Evolutionary conservation across 1,140 invertebrate genomes (phyloP).

Genomic region (Acromyrmex echinatior): DNA sequence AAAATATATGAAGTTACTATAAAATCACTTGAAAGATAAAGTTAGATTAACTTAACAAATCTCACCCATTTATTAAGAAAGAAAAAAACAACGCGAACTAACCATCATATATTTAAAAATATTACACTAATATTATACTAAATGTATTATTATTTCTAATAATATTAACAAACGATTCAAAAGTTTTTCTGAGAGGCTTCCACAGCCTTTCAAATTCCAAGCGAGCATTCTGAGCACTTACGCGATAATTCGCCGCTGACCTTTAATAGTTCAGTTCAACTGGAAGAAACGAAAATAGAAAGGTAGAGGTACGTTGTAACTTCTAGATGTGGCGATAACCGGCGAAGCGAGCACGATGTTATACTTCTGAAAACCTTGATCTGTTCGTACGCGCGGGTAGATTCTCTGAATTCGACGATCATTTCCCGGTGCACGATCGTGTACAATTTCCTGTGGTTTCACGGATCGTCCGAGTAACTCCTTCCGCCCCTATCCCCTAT

Average conservation of each 20-base stretch:
- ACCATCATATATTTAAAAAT: neutral
- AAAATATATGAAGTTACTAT: too few relatives aligned
- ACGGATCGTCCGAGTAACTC: slow-evolving; percentile 59
- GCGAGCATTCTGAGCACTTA: neutral
- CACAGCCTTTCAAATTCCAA: neutral
- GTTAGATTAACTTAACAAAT: neutral
- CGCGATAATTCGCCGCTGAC: slow-evolving; percentile 39
- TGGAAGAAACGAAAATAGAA: slow-evolving; percentile 44
- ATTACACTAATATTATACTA: neutral
- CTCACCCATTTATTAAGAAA: neutral
- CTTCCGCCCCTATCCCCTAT: slow-evolving; percentile 52
- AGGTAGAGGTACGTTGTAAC: slow-evolving; percentile 33
- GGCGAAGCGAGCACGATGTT: slow-evolving; percentile 10
- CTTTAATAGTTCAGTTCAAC: slow-evolving; percentile 51
- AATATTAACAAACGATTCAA: neutral
- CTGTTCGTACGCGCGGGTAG: slow-evolving; percentile 26
- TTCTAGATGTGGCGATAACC: slow-evolving; percentile 11
- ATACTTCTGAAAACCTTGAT: slow-evolving; percentile 40
- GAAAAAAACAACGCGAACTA: neutral
- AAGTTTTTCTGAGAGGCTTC: neutral
- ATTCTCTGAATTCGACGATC: slow-evolving; percentile 57
- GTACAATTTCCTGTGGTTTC: slow-evolving; percentile 72
- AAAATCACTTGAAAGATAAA: too few relatives aligned
- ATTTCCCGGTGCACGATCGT: slow-evolving; percentile 68
- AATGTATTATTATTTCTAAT: neutral